These are phyloP conservation scores for Jacana jacana DNA, from an alignment of 2,113 vertebrate genomes.

Conservation along the genomic window DNA sequence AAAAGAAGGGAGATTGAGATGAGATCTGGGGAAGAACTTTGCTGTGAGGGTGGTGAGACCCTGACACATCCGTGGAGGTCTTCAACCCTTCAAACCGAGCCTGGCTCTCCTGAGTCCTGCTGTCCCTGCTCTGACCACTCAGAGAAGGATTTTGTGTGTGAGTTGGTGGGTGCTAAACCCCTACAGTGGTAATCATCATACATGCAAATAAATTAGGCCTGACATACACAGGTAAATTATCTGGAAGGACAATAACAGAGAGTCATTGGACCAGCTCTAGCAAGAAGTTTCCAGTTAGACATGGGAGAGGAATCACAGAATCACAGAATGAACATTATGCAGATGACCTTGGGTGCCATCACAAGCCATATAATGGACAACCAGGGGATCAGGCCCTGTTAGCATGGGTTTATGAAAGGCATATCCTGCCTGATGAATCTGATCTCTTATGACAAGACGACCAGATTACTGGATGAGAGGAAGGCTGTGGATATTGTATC, in stretches of 20 bases:
- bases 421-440: no score
- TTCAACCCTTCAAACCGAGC: background rate
- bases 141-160: background rate
- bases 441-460: no score
- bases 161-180: background rate
- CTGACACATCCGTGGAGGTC: background rate
- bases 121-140: background rate
- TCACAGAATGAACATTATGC: no score
- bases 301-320: background rate
- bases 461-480: no score
- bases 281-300: background rate
- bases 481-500: no score
- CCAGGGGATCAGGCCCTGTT: no score
- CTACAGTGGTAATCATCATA: no score
- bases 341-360: no score
- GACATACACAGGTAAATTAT: background rate
- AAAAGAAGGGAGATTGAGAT: background rate
- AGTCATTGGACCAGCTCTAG: background rate
- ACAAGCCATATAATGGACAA: no score
- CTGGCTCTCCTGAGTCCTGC: background rate
- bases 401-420: no score
- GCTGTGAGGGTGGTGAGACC: background rate
- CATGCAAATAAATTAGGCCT: background rate
- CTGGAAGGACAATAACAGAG: background rate
- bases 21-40: background rate